Base-by-base conservation (phyloP, 2,113 vertebrate species). In the Clarias batrachus region DNA sequence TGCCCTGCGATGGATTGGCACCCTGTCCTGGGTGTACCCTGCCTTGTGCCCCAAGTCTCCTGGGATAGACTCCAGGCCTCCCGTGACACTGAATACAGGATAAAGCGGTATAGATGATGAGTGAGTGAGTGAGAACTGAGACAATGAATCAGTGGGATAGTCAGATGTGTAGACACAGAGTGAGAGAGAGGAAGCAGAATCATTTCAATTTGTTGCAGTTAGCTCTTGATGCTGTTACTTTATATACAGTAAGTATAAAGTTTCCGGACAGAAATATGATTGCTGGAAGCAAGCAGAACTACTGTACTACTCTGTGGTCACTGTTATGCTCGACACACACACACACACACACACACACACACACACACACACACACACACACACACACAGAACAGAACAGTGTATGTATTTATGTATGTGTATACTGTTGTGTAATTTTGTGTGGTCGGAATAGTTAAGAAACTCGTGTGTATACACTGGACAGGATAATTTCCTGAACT, bases 161-260 rank as follows among this genome's bases (percentile, higher is more conserved):
- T 48, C n/a, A 84, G 13, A 79, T 2, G 52, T 5, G 27, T 62
- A 54, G 48, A 60, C 27, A 68, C 8, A 5, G 60, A 25, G 41
- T 27, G 1, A 56, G n/a, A 48, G 5, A 70, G 76, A 81, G 70
- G 7, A 62, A 74, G 56, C 27, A 90, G 83, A 84, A 82, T 91
- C 41, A 27, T 77, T 48, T 56, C 74, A 59, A 33, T 62, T 92
- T 92, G 89, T 81, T 81, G 90, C 82, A 89, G 89, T 90, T 85
- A 88, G 90, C 87, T 37, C 82, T 92, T 74, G 90, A 86, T 70
- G 73, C 87, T 8, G 91, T 93, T 92, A 91, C 92, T 94, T 94
- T 91, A 88, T 74, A 93, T 37, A 33, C 33, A 33, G 33, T 33
- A 94, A 92, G 91, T 88, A 92, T 92, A 88, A 48, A 88, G 90